These are phyloP conservation scores for Thalassarche chlororhynchos DNA, from an alignment of 2,113 vertebrate species.

Conservation along the genomic window DNA sequence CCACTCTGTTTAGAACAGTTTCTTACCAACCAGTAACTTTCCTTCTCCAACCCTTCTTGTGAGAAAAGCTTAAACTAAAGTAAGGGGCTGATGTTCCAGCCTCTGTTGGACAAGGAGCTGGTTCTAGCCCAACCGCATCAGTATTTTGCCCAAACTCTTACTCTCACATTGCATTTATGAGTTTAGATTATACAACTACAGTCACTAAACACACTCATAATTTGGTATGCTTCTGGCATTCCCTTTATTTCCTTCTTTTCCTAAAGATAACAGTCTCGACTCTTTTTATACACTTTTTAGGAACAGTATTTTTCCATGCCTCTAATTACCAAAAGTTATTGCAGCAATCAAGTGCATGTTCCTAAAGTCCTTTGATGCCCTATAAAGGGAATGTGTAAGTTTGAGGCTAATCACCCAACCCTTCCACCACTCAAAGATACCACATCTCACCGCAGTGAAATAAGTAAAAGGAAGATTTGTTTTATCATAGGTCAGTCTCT, in stretches of 20 bases:
- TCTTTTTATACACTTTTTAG: neutral
- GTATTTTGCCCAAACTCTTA: neutral
- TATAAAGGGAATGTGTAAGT: neutral
- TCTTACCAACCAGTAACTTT: neutral
- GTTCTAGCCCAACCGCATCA: rapidly evolving
- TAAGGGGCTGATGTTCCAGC: neutral
- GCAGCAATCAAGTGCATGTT: neutral
- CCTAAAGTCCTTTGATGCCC: neutral
- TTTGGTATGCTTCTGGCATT: neutral
- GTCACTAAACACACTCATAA: neutral
- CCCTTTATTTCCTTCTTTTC: neutral
- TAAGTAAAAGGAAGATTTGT: neutral
- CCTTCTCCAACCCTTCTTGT: neutral
- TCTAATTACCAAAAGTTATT: neutral
- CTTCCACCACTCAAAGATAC: neutral
- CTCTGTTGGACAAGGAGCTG: neutral
- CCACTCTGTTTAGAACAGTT: neutral
- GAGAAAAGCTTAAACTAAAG: neutral
- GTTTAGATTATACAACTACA: neutral
- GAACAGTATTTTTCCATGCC: neutral
- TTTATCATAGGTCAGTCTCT: neutral
- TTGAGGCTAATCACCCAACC: neutral
- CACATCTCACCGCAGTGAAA: neutral
- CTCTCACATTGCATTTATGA: neutral
- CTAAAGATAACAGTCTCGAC: neutral